Conservation (phyloP, 1,140 invertebrate species). For the Sycobia sp. region DNA sequence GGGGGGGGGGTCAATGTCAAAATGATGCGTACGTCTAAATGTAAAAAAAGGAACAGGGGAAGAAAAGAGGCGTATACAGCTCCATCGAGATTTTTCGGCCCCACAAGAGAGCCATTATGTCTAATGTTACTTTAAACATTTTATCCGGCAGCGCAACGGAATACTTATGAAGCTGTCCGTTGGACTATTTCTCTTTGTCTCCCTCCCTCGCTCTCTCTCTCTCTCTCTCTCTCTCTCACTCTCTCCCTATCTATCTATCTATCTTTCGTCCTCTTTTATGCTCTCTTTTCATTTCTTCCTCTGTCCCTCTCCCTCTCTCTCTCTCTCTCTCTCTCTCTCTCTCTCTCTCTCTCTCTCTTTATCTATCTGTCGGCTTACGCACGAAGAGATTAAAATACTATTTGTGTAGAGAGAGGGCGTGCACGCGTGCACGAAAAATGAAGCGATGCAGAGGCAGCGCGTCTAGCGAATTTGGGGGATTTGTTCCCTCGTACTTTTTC, state of each 20-base stretch:
- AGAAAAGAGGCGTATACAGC: neutral
- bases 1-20: too few relatives aligned
- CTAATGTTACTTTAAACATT: conserved; percentile 26
- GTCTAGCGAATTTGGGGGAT: neutral
- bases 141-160: neutral
- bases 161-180: conserved; percentile 22
- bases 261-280: too few relatives aligned
- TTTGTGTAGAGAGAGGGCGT: neutral
- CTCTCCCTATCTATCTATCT: too few relatives aligned
- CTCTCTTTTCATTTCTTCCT: too few relatives aligned
- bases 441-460: neutral
- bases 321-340: too few relatives aligned
- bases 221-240: too few relatives aligned
- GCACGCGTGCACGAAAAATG: conserved; percentile 9
- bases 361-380: neutral
- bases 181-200: too few relatives aligned
- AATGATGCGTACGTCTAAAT: neutral
- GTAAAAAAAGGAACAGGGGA: neutral
- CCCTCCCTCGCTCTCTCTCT: too few relatives aligned
- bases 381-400: conserved; percentile 14
- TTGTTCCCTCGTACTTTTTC: neutral
- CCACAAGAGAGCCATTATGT: conserved; percentile 7
- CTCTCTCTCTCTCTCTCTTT: too few relatives aligned
- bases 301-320: too few relatives aligned
- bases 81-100: neutral